These are phyloP conservation scores for Cavia porcellus DNA, from an alignment of 2,113 vertebrate genomes.

Conservation along the genomic window DNA sequence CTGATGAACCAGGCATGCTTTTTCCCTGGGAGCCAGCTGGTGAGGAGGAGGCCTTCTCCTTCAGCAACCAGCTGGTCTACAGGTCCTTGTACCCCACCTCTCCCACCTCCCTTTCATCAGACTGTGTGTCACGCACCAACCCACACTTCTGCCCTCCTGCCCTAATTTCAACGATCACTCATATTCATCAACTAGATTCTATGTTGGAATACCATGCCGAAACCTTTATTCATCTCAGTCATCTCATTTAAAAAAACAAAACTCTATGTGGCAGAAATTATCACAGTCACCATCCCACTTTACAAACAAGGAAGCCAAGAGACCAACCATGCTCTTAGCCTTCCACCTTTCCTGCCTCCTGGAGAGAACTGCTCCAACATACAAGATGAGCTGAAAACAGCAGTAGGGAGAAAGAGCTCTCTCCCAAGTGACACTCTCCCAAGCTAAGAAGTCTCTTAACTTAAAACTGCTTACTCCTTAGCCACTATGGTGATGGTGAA, in stretches of 20 bases:
- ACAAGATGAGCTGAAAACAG: background rate
- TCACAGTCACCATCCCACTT: background rate
- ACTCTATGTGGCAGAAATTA: background rate
- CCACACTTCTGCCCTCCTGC: background rate
- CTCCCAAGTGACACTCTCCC: background rate
- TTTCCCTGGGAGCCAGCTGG: slow-evolving; percentile 51
- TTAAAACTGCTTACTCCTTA: background rate
- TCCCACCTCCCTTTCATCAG: background rate
- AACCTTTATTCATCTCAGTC: background rate
- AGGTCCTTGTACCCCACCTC: background rate
- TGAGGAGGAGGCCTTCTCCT: slow-evolving; percentile 57
- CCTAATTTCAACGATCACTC: background rate
- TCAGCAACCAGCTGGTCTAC: background rate
- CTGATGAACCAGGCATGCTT: background rate
- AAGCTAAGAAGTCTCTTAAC: too few relatives aligned
- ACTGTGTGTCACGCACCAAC: background rate
- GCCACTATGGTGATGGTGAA: background rate
- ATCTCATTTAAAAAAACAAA: background rate
- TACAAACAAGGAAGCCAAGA: slow-evolving; percentile 18
- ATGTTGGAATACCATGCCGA: background rate
- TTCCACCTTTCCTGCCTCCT: background rate
- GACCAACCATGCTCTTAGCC: background rate
- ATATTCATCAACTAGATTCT: background rate
- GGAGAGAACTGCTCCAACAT: background rate
- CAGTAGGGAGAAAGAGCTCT: background rate